These are phyloP conservation scores for Platichthys flesus DNA, from an alignment of 2,113 vertebrate species.

Conservation along the genomic window DNA sequence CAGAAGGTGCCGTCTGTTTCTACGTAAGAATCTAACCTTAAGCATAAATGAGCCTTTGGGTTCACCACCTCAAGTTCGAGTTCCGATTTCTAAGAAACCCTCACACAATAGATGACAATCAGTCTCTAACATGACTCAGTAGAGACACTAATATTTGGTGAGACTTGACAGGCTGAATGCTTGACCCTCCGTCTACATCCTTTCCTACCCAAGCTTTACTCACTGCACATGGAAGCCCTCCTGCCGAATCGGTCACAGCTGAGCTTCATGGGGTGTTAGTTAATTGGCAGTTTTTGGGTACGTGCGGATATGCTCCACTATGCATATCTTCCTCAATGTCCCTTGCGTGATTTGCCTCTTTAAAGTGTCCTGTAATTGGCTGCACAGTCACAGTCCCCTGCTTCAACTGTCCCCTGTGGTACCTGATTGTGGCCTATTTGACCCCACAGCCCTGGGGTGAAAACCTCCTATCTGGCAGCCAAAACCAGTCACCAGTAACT, in stretches of 20 bases:
- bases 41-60: neutral
- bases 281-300: constrained; percentile 76
- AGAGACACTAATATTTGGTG: constrained; percentile 26
- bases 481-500: constrained; percentile 6
- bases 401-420: constrained; percentile 68
- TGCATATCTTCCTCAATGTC: constrained; percentile 75
- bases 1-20: neutral
- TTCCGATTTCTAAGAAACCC: neutral
- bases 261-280: constrained; percentile 74
- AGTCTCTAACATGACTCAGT: neutral
- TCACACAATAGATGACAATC: constrained; percentile 1
- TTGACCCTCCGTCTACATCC: constrained; percentile 17
- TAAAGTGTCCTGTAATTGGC: constrained; percentile 77
- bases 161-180: constrained; percentile 24
- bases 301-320: constrained; percentile 76
- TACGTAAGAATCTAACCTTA: too few relatives aligned
- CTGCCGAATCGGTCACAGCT: constrained; percentile 58
- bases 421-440: constrained; percentile 74
- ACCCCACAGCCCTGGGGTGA: constrained; percentile 50
- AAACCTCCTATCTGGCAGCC: constrained; percentile 39
- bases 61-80: neutral
- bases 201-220: constrained; percentile 44
- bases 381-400: constrained; percentile 78
- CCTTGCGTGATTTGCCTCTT: constrained; percentile 64
- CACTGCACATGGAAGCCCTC: constrained; percentile 64